These are phyloP conservation scores for Nemapogon koenigi DNA, from an alignment of 2,888 invertebrate genomes.

Conservation along the genomic window DNA sequence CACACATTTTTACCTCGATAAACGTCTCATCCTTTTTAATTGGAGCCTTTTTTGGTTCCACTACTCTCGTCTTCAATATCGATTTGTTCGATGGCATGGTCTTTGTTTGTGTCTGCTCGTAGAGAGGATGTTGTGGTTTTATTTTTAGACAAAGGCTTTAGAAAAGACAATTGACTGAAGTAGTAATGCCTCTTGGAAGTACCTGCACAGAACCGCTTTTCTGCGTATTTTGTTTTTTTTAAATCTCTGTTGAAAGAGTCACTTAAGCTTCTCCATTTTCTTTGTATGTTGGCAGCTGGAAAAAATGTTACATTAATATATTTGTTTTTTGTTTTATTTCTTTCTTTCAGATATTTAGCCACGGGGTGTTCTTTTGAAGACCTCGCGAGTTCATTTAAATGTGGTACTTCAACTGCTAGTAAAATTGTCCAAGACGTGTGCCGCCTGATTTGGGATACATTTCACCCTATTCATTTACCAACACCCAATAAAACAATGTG, in stretches of 20 bases:
- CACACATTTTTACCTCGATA: too few relatives aligned
- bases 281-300: background rate
- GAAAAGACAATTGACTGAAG: too few relatives aligned
- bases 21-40: too few relatives aligned
- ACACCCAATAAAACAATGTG: slow-evolving; percentile 14
- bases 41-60: too few relatives aligned
- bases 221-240: too few relatives aligned
- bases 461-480: background rate
- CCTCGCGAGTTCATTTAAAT: background rate
- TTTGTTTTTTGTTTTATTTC: background rate
- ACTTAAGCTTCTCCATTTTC: background rate
- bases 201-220: too few relatives aligned
- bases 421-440: background rate
- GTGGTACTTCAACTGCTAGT: background rate
- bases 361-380: background rate
- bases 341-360: background rate
- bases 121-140: too few relatives aligned
- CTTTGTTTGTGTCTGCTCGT: too few relatives aligned
- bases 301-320: background rate
- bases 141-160: too few relatives aligned
- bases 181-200: too few relatives aligned
- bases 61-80: too few relatives aligned
- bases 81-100: too few relatives aligned
- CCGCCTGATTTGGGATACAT: background rate
- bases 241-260: background rate